These are phyloP conservation scores for Drosophila bunnanda DNA, from an alignment of 2,888 invertebrate genomes.

Conservation along the genomic window DNA sequence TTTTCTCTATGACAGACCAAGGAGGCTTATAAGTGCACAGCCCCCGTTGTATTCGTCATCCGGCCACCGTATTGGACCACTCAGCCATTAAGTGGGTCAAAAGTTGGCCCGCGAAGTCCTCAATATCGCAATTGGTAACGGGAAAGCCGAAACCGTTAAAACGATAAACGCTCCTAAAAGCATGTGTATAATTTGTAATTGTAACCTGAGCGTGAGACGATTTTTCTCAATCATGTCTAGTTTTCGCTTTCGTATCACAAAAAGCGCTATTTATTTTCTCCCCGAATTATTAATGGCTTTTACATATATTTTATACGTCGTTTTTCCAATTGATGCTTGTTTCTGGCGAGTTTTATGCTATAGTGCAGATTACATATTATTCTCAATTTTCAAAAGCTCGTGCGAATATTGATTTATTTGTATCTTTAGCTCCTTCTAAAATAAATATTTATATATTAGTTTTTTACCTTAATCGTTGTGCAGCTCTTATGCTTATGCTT, in stretches of 20 bases:
- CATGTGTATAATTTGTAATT: no score
- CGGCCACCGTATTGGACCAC: constrained; percentile 26
- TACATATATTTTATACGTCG: no score
- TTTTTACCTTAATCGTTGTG: neutral
- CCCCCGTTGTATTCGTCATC: constrained; percentile 11
- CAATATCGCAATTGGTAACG: neutral
- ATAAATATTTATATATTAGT: neutral
- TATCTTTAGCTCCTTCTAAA: neutral
- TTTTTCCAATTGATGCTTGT: no score
- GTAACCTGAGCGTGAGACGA: no score
- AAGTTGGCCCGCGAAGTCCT: neutral
- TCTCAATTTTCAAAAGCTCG: no score
- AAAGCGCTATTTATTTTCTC: no score
- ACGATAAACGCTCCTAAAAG: no score
- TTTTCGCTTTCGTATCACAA: no score
- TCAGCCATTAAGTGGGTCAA: constrained; percentile 26
- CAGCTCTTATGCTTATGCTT: neutral
- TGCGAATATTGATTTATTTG: neutral
- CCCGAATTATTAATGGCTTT: no score
- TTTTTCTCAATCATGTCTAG: no score
- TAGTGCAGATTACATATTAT: no score
- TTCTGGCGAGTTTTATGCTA: no score
- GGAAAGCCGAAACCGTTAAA: neutral
- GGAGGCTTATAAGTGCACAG: constrained; percentile 26
- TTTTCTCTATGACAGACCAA: constrained; percentile 24